Conservation (phyloP, 2,797 vertebrate species). For the Mus spretus region DNA sequence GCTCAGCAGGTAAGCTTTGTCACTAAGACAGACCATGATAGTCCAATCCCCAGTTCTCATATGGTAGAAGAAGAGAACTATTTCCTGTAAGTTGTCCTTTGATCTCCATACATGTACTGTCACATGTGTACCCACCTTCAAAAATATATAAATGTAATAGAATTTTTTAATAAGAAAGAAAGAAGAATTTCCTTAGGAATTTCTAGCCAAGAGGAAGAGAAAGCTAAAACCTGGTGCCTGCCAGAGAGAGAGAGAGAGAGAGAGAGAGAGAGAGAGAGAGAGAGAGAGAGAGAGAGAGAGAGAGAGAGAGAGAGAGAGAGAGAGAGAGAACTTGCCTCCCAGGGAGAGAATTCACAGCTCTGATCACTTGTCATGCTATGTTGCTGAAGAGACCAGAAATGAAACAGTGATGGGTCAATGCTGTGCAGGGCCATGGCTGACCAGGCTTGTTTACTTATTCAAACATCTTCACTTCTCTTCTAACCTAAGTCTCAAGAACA, state of each 20-base stretch:
- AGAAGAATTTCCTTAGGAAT: background rate
- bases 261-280: no score
- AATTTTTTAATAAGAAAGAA: background rate
- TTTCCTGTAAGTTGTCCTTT: background rate
- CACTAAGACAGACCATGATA: background rate
- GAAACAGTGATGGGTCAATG: background rate
- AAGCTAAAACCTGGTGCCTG: background rate
- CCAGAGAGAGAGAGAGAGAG: background rate
- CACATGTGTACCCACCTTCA: background rate
- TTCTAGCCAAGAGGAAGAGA: background rate
- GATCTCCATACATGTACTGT: background rate
- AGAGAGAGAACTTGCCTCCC: background rate
- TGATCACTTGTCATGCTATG: no score
- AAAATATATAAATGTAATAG: background rate
- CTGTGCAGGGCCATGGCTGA: background rate
- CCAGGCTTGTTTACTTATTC: background rate
- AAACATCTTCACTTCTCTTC: background rate
- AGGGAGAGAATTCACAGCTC: background rate
- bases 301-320: no score
- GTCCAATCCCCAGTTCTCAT: background rate
- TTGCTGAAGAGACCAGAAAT: background rate
- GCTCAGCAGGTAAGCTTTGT: background rate
- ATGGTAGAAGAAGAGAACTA: background rate
- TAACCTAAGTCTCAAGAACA: background rate
- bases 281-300: no score